Base-by-base conservation (phyloP, 2,797 vertebrate genomes). In the Molothrus aeneus region DNA sequence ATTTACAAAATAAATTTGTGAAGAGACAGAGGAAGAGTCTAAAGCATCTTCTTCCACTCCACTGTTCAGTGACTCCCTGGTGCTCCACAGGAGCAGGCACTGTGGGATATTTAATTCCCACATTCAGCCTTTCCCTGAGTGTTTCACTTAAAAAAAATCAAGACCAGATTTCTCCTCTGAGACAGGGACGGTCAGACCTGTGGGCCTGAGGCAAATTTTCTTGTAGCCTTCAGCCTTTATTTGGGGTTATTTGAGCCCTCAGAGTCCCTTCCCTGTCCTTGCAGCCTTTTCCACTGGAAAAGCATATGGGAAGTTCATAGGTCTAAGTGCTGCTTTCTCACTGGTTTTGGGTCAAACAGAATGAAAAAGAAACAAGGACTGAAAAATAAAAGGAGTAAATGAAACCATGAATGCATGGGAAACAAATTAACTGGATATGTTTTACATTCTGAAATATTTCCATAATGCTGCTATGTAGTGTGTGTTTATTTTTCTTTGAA, bases 401-500 rank as follows among this genome's bases (percentile, higher is more conserved):
- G 89, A 94, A 96, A 92, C 92, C 94, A 94, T 94, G 86, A 94
- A 94, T 91, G 72, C 95, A 94, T 94, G 88, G 86, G 81, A 96
- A 97, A 96, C 88, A 97, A 96, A 95, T 97, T 91, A 95, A 81
- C 93, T 90, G 86, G 65, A 92, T 96, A 97, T 96, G 85, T 93
- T 90, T 93, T 87, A 78, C 43, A 38, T 79, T 94, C 94, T 95
- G 89, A 95, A 95, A 86, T 96, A 94, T 96, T 96, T 96, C 94
- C 90, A 85, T 95, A 93, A 95, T 91, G 91, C 86, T 93, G 96
- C 94, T 94, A 88, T 94, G 74, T 93, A 96, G 70, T 60, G 80
- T 94, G 72, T 97, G 98, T 98, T 98, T 98, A 97, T 99, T 99
- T 98, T 98, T 98, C 97, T 98, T 98, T 98, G 98, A 98, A 98